Evolutionary conservation across 2,113 vertebrate genomes (phyloP).

Genomic region (Willisornis vidua): DNA sequence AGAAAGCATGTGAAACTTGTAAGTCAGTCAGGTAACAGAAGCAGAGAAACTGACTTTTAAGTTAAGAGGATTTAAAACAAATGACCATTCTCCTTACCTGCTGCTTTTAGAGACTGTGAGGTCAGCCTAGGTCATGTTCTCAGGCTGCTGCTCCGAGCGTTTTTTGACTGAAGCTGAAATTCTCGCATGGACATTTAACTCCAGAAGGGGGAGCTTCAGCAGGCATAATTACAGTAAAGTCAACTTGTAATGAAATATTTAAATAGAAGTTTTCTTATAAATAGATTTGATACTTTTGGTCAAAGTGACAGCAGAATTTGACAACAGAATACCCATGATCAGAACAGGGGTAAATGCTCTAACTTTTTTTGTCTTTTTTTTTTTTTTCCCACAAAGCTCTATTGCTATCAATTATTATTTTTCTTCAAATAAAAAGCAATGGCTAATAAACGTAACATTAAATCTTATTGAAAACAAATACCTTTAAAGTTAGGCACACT

Average conservation of each 20-base stretch:
- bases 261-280: not conserved
- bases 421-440: not conserved
- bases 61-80: not conserved
- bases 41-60: not conserved
- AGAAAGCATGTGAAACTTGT: not conserved
- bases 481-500: not conserved
- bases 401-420: not conserved
- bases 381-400: not conserved
- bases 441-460: not conserved
- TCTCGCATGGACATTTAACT: not conserved
- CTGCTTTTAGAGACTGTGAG: not conserved
- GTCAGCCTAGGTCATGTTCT: not conserved
- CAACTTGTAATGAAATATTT: not conserved
- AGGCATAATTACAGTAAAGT: not conserved
- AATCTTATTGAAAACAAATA: not conserved
- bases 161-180: not conserved
- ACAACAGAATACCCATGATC: no score
- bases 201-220: slow-evolving; percentile 61
- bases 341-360: not conserved
- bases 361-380: not conserved
- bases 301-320: not conserved
- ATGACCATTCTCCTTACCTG: not conserved
- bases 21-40: not conserved
- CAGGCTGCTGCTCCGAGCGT: accelerated
- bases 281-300: not conserved